Percentiles rank a stretch among this genome's conserved stretches.
phyloP scores from a whole-genome alignment of 2,113 vertebrate species.

The Carlito syrichta region DNA sequence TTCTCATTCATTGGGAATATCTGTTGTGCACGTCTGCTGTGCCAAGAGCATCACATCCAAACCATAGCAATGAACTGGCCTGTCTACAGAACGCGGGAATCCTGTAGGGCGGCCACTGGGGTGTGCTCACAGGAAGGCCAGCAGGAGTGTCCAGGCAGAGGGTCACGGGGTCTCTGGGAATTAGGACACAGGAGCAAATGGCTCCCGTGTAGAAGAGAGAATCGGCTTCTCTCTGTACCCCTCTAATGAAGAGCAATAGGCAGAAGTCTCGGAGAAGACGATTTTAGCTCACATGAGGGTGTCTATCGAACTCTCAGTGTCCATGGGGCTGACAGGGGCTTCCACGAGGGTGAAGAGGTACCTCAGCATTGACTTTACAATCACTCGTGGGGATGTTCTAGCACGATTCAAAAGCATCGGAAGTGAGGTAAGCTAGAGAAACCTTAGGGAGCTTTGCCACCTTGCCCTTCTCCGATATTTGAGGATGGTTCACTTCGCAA shows the following conservation, averaged over 20 bases:
- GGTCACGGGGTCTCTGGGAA: background rate
- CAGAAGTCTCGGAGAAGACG: background rate
- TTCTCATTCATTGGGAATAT: background rate
- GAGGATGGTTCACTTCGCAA: background rate
- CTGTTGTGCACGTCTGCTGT: background rate
- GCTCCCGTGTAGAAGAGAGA: background rate
- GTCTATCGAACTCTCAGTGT: too few species aligned
- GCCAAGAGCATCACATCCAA: background rate
- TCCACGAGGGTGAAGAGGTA: background rate
- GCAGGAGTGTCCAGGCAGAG: fast-evolving
- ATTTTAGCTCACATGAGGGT: background rate
- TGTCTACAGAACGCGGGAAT: background rate
- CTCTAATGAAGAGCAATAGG: background rate
- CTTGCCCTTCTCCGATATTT: background rate
- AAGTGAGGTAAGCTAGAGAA: background rate
- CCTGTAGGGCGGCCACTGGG: background rate
- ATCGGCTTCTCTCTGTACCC: background rate
- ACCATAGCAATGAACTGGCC: background rate
- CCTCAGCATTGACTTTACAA: background rate
- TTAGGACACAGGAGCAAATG: background rate
- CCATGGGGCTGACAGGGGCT: background rate
- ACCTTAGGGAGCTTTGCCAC: background rate
- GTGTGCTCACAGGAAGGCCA: background rate
- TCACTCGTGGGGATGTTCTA: background rate
- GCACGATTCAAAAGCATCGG: too few species aligned